phyloP scores from a whole-genome alignment of 1,140 invertebrate genomes.

The Bactericera cockerelli region DNA sequence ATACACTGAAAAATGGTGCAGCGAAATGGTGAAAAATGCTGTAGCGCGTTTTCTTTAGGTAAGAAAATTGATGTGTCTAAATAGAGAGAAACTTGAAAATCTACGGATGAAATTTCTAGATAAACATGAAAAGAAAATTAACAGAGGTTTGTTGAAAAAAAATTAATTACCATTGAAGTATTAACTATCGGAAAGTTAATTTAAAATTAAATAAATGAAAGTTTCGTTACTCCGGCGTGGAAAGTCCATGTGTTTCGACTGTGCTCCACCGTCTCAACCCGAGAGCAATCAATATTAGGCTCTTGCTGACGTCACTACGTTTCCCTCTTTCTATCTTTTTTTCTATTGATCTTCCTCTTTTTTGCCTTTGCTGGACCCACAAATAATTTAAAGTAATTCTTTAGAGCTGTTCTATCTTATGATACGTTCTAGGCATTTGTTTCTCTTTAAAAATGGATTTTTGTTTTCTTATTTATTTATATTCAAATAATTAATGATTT shows the following conservation, averaged over 20 bases:
- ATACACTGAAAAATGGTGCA: slow-evolving; percentile 7
- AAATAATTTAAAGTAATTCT: not conserved
- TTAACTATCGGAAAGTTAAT: too few relatives aligned
- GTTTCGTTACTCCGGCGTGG: not conserved
- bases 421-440: too few relatives aligned
- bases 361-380: slow-evolving; percentile 1
- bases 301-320: slow-evolving; percentile 6
- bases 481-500: too few relatives aligned
- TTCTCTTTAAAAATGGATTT: not conserved
- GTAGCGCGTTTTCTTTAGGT: not conserved
- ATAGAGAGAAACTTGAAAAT: not conserved
- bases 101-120: too few relatives aligned
- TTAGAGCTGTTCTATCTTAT: too few relatives aligned
- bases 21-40: not conserved
- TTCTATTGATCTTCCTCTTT: slow-evolving; percentile 8
- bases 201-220: too few relatives aligned
- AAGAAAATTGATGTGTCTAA: not conserved
- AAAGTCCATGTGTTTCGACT: slow-evolving; percentile 3
- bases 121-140: not conserved
- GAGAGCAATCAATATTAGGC: not conserved
- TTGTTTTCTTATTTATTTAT: not conserved
- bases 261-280: not conserved
- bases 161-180: not conserved
- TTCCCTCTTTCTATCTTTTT: not conserved
- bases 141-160: not conserved